A percentile compares a stretch with the other conserved stretches of the same genome.
These are phyloP conservation scores for Leucophenga varia DNA, from an alignment of 1,140 invertebrate species.

Conservation along the genomic window DNA sequence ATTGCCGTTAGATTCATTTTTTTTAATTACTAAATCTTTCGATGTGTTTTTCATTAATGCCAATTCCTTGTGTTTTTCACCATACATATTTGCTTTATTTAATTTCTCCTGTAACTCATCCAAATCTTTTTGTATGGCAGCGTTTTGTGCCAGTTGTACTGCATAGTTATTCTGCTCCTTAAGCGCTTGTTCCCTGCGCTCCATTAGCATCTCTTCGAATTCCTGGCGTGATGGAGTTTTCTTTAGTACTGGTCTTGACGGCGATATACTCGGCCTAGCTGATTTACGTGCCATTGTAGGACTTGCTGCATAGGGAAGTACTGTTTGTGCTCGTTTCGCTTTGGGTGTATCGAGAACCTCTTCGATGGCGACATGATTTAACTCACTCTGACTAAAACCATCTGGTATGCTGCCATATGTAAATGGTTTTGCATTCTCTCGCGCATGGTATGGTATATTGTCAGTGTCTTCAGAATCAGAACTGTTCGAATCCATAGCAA, in stretches of 20 bases:
- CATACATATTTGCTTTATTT: conserved; percentile 26
- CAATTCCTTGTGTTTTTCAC: background rate
- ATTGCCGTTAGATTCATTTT: no score
- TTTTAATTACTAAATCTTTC: conserved; percentile 58
- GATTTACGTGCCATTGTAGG: conserved; percentile 19
- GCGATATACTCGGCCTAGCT: conserved; percentile 23
- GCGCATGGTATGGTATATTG: conserved; percentile 73
- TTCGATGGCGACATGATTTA: conserved; percentile 19
- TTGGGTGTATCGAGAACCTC: conserved; percentile 2
- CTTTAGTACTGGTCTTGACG: conserved; percentile 23
- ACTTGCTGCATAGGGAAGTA: conserved; percentile 3
- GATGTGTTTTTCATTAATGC: background rate
- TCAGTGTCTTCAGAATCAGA: conserved; percentile 21
- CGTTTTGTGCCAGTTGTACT: conserved; percentile 13
- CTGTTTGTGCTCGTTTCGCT: background rate
- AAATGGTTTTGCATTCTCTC: conserved; percentile 73
- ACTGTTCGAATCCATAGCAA: background rate
- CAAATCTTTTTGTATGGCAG: conserved; percentile 23
- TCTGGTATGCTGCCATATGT: conserved; percentile 64
- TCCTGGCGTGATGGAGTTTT: conserved; percentile 34
- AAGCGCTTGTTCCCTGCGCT: conserved; percentile 24
- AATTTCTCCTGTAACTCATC: conserved; percentile 21
- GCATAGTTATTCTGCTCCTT: conserved; percentile 17
- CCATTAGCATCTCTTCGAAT: conserved; percentile 37
- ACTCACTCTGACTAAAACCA: conserved; percentile 20